Conservation (phyloP, 2,797 vertebrate species). For the Argentina silus region DNA sequence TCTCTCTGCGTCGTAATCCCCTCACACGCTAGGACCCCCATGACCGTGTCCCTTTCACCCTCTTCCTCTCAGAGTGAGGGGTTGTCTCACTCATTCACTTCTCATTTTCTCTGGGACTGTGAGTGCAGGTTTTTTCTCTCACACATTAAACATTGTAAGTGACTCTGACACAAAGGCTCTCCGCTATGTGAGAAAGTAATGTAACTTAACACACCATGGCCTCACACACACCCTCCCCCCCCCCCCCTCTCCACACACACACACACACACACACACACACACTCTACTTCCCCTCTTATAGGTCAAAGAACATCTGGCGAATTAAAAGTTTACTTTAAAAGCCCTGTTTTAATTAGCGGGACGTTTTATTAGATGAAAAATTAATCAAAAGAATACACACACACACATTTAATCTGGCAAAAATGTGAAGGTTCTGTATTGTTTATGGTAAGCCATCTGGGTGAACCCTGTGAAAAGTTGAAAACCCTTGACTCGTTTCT, state of each 20-base stretch:
- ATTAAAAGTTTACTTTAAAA: slow-evolving; percentile 75
- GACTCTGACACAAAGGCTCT: neutral
- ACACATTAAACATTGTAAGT: slow-evolving; percentile 4
- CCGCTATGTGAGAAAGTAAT: slow-evolving; percentile 13
- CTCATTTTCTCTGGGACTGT: neutral
- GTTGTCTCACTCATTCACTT: neutral
- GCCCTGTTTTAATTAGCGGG: slow-evolving; percentile 75
- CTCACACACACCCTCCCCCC: slow-evolving; percentile 12
- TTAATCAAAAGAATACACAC: slow-evolving; percentile 75
- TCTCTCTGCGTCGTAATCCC: too few relatives aligned
- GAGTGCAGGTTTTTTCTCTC: neutral
- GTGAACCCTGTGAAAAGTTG: slow-evolving; percentile 66
- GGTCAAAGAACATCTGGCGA: slow-evolving; percentile 79
- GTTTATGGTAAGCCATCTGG: slow-evolving; percentile 78
- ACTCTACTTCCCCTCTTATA: slow-evolving; percentile 61
- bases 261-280: slow-evolving; percentile 57
- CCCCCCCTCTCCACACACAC: slow-evolving; percentile 32
- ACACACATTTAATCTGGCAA: slow-evolving; percentile 75
- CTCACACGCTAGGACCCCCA: too few relatives aligned
- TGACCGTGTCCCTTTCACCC: too few relatives aligned
- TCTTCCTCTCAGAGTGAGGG: too few relatives aligned
- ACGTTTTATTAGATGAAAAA: slow-evolving; percentile 79
- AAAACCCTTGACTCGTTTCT: slow-evolving; percentile 60
- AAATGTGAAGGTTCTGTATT: slow-evolving; percentile 71
- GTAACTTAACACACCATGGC: slow-evolving; percentile 7